Evolutionary conservation across 2,888 invertebrate genomes (phyloP), one percentile per base, ranked within the genome.

Genomic region (Tenthredo amoena): DNA sequence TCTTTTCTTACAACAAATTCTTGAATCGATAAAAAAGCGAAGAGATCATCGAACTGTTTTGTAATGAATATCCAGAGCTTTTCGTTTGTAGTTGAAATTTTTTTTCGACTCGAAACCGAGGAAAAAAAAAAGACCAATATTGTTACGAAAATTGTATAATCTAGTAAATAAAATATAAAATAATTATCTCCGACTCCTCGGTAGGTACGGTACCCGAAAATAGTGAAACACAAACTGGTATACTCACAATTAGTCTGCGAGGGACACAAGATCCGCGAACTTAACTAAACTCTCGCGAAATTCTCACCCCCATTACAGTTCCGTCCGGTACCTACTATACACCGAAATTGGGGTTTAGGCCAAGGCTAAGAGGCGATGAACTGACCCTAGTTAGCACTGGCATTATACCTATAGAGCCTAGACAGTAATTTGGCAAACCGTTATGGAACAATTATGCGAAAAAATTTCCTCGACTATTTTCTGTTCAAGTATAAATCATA

Each of bases 331-430:
- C 62, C 26, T 26, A 68, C 31, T 15, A 7, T 34, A 15, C 34
- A 68, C 15, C 68, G 18, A 68, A 68, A 34, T 68, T 68, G 15
- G 68, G 34, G 68, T 34, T 34, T 26, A 68, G 68, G 34, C 15
- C 34, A 31, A 68, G 68, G 34, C 31, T 34, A 31, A 68, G 68
- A 34, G 68, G 68, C 68, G 31, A 68, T 34, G 68, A 68, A 34
- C 68, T 68, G 68, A 68, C 34, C 68, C 68, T 34, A 68, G 68
- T 68, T 34, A 34, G 68, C 34, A 68, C 68, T 18, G 34, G 34
- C 55, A 55, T 68, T 68, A 68, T 68, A 68, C 62, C 21, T 12
- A 62, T 50, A 18, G 0, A 50, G 2, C 26, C 26, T 26, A n/a
- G 1, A 55, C n/a, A 55, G 2, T 62, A 62, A 62, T 62, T 68